These are phyloP conservation scores for Deroplatys truncata DNA, from an alignment of 2,888 invertebrate species.

Conservation along the genomic window DNA sequence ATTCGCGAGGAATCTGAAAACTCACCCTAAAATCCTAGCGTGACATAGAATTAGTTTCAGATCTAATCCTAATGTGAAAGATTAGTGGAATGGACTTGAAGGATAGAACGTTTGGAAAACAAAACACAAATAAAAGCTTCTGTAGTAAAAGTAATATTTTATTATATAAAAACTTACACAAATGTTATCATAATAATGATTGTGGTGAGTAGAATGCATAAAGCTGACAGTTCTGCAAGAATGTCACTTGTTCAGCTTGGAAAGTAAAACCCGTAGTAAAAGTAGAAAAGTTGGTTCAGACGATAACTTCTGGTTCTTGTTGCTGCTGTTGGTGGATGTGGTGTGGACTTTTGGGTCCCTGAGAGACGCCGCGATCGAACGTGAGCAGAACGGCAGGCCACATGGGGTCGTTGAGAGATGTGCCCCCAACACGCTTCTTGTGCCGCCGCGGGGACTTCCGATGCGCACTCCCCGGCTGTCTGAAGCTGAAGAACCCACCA, in stretches of 20 bases:
- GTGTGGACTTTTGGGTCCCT: constrained; percentile 1
- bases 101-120: too few species aligned
- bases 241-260: too few species aligned
- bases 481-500: background rate
- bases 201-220: too few species aligned
- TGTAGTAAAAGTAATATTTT: too few species aligned
- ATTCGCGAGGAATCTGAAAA: too few species aligned
- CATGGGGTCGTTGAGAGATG: constrained; percentile 23
- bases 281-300: background rate
- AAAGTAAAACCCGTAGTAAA: background rate
- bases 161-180: background rate
- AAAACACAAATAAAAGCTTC: too few species aligned
- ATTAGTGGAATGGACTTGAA: too few species aligned
- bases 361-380: constrained; percentile 30
- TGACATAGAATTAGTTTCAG: too few species aligned
- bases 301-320: background rate
- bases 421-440: constrained; percentile 28
- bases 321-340: background rate
- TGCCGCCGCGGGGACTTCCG: constrained; percentile 8
- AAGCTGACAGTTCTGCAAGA: too few species aligned
- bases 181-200: background rate
- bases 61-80: too few species aligned
- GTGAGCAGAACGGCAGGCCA: constrained; percentile 33
- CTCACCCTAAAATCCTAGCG: too few species aligned
- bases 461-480: background rate